Base-by-base conservation (phyloP, 2,113 vertebrate genomes). In the Rhadina sibilatrix region DNA sequence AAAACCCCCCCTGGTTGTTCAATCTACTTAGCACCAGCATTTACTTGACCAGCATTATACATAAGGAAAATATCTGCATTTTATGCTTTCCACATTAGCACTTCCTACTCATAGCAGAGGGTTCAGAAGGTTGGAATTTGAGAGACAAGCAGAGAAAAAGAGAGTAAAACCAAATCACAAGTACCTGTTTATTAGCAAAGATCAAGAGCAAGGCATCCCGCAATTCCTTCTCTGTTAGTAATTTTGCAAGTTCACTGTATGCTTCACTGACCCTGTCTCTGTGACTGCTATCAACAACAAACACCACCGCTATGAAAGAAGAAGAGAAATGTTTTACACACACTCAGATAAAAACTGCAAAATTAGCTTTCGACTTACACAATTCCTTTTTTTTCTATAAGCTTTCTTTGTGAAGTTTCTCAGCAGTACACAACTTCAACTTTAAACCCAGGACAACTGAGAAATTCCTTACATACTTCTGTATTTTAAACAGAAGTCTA, bases 151-250 rank as follows among this genome's bases (percentile, higher is more conserved):
- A 49, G 21, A 94, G 23, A 27, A 61, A 52, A 87, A 63, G 6
- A 64, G 21, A 40, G 77, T 47, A 59, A 42, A 75, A 83, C 63
- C 37, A 88, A 89, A 42, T 60, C 15, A 33, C 31, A 84, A 79
- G 80, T 98, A 99, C 99, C 99, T 99, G 99, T 97, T 99, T 99
- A 98, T 99, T 99, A 79, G 99, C 99, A 97, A 99, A 99, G 97
- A 99, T 99, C 94, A 99, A 98, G 72, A 99, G 95, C 96, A 99
- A 97, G 40, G 99, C 99, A 90, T 99, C 99, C 71, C 99, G 97
- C 89, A 99, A 98, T 96, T 99, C 99, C 96, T 99, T 99, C 97
- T 99, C 99, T 1, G 99, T 99, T 95, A 99, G 96, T 24, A 99
- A 98, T 81, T 99, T 99, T 93, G 99, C 99, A 87, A 99, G 98